These are phyloP conservation scores for Alligator sinensis DNA, from an alignment of 2,113 vertebrate genomes.

Conservation along the genomic window DNA sequence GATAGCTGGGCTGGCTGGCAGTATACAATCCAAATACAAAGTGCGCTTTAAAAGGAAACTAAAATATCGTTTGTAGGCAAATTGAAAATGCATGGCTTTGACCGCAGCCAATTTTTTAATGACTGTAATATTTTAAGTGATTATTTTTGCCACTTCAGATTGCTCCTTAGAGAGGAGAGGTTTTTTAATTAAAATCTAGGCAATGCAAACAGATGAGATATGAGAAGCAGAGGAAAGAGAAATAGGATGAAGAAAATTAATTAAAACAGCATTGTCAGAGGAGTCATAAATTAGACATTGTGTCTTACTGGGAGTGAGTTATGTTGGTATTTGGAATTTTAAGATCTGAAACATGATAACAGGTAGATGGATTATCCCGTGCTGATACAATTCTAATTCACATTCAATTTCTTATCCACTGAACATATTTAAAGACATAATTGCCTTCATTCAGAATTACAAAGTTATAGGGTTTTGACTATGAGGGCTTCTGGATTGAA, in stretches of 20 bases:
- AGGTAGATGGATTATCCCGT: conserved; percentile 23
- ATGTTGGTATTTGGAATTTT: conserved; percentile 14
- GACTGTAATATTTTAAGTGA: conserved; percentile 88
- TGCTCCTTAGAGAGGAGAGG: conserved; percentile 82
- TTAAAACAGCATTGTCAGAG: conserved; percentile 77
- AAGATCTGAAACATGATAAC: conserved; percentile 29
- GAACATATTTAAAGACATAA: not conserved
- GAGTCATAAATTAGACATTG: conserved; percentile 74
- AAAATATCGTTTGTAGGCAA: conserved; percentile 83
- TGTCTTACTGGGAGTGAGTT: conserved; percentile 65
- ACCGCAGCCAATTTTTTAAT: conserved; percentile 84
- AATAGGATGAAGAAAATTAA: conserved; percentile 83
- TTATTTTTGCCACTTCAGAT: conserved; percentile 85
- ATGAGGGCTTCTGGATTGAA: not conserved
- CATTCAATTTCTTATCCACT: not conserved
- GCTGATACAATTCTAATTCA: not conserved
- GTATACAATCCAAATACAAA: conserved; percentile 79
- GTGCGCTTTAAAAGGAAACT: conserved; percentile 77
- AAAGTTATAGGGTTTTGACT: not conserved
- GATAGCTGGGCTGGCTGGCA: conserved; percentile 81
- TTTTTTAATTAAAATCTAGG: conserved; percentile 85
- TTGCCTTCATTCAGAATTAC: not conserved
- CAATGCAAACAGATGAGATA: conserved; percentile 82
- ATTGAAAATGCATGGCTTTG: conserved; percentile 80
- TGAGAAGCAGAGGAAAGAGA: conserved; percentile 73